Evolutionary conservation across 1,140 invertebrate species (phyloP), one percentile per base, ranked within the genome.

Genomic region (Drosophila ananassae): DNA sequence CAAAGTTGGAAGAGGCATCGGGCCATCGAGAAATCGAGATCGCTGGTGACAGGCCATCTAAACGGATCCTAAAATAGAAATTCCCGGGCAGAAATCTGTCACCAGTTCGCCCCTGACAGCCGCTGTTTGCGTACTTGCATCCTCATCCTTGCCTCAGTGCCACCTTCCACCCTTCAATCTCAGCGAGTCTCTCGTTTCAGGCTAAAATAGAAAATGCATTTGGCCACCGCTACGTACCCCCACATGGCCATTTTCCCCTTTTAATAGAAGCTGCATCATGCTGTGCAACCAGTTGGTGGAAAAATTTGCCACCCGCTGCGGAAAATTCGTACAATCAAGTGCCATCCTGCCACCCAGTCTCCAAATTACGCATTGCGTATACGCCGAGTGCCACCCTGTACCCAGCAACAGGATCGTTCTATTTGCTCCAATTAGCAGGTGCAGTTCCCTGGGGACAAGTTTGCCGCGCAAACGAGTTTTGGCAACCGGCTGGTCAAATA

Each of bases 171-270:
- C 54, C 52, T 37, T 53, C 57, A 34, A 41, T 61, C 47, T 8
- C 46, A 8, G 2, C 28, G 34, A 24, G n/a, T 17, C 22, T 22
- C 25, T 9, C 47, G 24, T 32, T 64, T n/a, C 24, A 12, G 57
- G 71, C 17, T 34, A 74, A 74, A 74, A 74, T 74, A 74, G 72
- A 58, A 66, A 74, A 74, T 73, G 59, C 72, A 74, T 67, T 67
- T 63, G 41, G 41, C 47, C 63, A 50, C 32, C 9, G 8, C 32
- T 32, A 10, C 32, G 32, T 8, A 21, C 41, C 7, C 58, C 59
- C 50, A 22, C 13, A 17, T 2, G 8, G 9, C 17, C 60, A 10
- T 4, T 8, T 9, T 32, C 6, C 24, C 9, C 21, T 8, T 32
- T 13, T 32, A 37, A 37, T 17, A 21, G n/a, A 21, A 44, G 9